phyloP scores from a whole-genome alignment of 2,113 vertebrate genomes.

The Sisor rabdophorus region DNA sequence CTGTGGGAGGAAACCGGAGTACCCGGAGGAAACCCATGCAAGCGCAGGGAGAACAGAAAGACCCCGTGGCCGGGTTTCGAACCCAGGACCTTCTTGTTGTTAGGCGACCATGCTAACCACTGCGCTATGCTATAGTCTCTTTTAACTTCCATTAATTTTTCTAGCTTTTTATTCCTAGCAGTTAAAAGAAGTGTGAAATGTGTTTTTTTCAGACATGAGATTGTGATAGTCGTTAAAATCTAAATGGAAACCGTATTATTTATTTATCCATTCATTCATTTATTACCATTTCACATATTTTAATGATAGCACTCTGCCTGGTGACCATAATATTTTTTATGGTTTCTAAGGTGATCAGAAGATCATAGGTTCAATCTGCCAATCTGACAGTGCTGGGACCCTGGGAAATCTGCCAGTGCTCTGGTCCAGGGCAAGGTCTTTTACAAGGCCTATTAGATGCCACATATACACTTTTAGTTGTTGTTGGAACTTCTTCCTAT shows the following conservation, averaged over 20 bases:
- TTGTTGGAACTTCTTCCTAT: background rate
- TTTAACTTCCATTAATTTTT: background rate
- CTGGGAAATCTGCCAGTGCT: too few species aligned
- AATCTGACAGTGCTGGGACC: too few species aligned
- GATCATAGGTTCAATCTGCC: too few species aligned
- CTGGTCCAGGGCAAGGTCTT: too few species aligned
- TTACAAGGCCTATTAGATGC: too few species aligned
- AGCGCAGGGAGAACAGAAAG: too few species aligned
- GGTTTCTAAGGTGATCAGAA: too few species aligned
- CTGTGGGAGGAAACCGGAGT: too few species aligned
- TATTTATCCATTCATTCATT: background rate
- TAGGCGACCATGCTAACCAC: too few species aligned
- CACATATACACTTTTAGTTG: background rate
- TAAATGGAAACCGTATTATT: background rate
- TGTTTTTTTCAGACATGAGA: background rate
- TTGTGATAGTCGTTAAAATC: background rate
- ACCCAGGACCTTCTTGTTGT: too few species aligned
- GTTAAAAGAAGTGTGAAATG: background rate
- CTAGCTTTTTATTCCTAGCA: background rate
- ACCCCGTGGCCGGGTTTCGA: too few species aligned
- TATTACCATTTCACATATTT: background rate
- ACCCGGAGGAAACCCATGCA: too few species aligned
- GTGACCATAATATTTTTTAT: background rate
- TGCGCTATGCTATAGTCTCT: background rate
- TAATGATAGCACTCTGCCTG: background rate